Evolutionary conservation across 1,140 invertebrate genomes (phyloP).

Genomic region (Philotrypesis tridentata): DNA sequence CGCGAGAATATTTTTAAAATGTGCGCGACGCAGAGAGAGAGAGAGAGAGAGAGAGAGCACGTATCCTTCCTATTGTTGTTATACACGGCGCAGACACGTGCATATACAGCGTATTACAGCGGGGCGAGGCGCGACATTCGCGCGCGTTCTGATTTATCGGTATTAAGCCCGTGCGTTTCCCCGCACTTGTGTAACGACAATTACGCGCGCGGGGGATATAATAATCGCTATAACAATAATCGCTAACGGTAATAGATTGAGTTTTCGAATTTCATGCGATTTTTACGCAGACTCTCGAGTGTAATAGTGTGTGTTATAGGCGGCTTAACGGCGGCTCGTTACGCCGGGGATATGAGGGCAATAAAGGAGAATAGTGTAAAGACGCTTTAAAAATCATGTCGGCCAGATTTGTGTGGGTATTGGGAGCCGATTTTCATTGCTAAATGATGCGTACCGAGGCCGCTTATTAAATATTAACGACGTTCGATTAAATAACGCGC

Average conservation of each 20-base stretch:
- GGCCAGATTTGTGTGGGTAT: neutral
- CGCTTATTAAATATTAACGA: conserved; percentile 4
- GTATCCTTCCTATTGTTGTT: conserved; percentile 22
- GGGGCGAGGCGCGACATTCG: no score
- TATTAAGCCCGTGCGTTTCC: conserved; percentile 13
- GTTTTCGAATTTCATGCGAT: neutral
- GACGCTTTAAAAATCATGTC: neutral
- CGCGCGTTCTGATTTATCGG: conserved; percentile 18
- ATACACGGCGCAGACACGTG: neutral
- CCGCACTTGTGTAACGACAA: no score
- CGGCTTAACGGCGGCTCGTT: neutral
- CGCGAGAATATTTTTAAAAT: conserved; percentile 27
- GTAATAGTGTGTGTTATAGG: no score
- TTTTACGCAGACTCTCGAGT: no score
- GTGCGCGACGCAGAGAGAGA: neutral
- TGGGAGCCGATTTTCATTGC: neutral
- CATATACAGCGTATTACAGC: no score
- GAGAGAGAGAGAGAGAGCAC: no score
- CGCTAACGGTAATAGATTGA: neutral
- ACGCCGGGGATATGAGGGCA: no score
- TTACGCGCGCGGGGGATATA: no score
- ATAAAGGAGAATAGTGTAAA: neutral
- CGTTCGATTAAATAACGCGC: neutral
- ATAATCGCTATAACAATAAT: no score
- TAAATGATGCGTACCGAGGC: neutral